Evolutionary conservation across 2,888 invertebrate genomes (phyloP), one percentile per base, ranked within the genome.

Genomic region (Eilema depressum): DNA sequence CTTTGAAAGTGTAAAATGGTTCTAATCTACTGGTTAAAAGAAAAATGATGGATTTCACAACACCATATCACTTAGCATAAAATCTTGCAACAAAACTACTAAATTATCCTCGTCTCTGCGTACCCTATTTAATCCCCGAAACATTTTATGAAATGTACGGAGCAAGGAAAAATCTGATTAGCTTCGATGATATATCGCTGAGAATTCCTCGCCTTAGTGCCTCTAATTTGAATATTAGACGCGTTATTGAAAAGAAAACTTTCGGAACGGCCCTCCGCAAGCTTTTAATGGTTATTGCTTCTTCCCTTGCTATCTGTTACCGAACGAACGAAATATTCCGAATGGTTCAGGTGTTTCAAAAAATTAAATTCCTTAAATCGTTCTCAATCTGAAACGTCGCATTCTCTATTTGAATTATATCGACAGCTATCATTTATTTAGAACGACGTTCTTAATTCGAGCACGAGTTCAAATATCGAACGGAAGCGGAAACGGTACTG

Each of bases 241-340:
- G 94, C 94, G 93, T 94, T 95, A 95, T 95, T 95, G 95, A 95
- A 95, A 95, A 94, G 93, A 91, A 93, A 95, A 94, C 90, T 94
- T 94, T 92, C 85, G 81, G 91, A 91, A 89, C 89, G 92, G 92
- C 91, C 93, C 92, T 91, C 88, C 88, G 87, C 90, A 85, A 87
- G 91, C 89, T 92, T 93, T 93, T 94, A 95, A 95, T 92, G 94
- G 94, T 94, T 95, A 95, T 94, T 93, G 92, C 94, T 85, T 91
- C 91, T 87, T 88, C 85, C 87, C 88, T 86, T 86, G 85, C 85
- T 88, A 87, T 88, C 87, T 84, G 77, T 86, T 86, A 80, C 84
- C 80, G 81, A 85, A 87, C 81, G 79, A 81, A 79, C 68, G 67
- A 76, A 80, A 75, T 75, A 80, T 74, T 76, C 71, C 47, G 33